Base-by-base conservation (phyloP, 2,797 vertebrate genomes). In the Oreonectes daqikongensis region DNA sequence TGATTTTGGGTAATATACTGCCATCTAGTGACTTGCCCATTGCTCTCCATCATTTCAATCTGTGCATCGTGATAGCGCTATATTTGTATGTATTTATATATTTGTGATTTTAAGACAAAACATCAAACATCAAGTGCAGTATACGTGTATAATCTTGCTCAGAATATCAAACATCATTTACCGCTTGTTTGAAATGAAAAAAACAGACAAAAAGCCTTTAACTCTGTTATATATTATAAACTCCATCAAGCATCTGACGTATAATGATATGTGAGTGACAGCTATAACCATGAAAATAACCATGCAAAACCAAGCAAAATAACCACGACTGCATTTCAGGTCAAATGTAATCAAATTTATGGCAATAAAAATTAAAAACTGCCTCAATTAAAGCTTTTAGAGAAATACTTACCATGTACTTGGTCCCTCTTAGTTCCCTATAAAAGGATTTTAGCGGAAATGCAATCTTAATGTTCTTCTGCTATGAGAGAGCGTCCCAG, bases 1-100 rank as follows among this genome's bases (percentile, higher is more conserved):
- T 81, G 86, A 89, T 90, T 90, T 85, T 81, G 84, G 93, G 89
- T 93, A 85, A 87, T 87, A 88, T 87, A 92, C 87, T 94, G 95
- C 95, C 95, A 96, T 93, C 95, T 96, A 96, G 94, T 92, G 95
- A 85, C 86, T 76, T 20, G 1, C 46, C 69, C 38, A 77, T 80
- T 81, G 73, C 83, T 77, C 84, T 61, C 76, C 76, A 82, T 64
- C 28, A 4, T 22, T 57, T 63, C 38, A 40, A 40, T 67, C 15
- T 44, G 5, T 50, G 22, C 24, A 57, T 4, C 20, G 11, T 22
- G 20, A 22, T 14, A 26, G 20, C 28, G 1, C 15, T 7, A 9
- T 8, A 8, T 5, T 12, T 55, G 2, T 24, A 26, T 52, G 4
- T 2, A 26, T 53, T 4, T 55, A 55, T 55, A 26, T 55, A 55